Conservation (phyloP, 2,797 vertebrate species). For the Alectoris magna region DNA sequence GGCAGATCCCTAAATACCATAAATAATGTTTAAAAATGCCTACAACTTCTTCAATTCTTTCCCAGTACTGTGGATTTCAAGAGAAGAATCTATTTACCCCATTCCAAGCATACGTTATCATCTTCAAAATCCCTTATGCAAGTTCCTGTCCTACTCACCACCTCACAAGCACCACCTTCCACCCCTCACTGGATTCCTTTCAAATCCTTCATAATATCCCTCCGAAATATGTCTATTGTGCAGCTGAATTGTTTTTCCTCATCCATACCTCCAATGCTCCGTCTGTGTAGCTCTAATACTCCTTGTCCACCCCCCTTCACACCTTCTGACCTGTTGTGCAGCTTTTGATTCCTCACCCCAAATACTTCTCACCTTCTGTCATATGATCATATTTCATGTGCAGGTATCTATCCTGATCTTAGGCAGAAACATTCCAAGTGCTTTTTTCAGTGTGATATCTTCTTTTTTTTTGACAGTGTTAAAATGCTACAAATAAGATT, state of each 20-base stretch:
- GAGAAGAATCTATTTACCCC: not conserved
- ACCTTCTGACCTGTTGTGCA: not conserved
- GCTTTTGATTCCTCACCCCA: not conserved
- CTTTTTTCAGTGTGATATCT: not conserved
- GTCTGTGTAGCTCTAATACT: not conserved
- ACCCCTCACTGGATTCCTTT: not conserved
- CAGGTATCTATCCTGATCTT: not conserved
- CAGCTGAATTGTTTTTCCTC: not conserved
- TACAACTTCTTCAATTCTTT: not conserved
- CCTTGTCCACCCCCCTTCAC: not conserved
- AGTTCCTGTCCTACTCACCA: not conserved
- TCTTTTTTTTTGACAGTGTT: not conserved
- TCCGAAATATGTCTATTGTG: not conserved
- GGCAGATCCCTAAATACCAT: not conserved
- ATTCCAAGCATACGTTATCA: not conserved
- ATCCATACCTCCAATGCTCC: not conserved
- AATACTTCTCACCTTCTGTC: not conserved
- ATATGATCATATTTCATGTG: not conserved
- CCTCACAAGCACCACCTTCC: not conserved
- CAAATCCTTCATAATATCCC: not conserved
- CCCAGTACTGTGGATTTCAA: not conserved
- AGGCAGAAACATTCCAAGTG: rapidly evolving
- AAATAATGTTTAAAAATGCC: not conserved
- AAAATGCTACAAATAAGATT: not conserved
- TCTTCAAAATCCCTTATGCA: not conserved